phyloP scores from a whole-genome alignment of 1,140 invertebrate genomes.

The Tenebrio molitor region DNA sequence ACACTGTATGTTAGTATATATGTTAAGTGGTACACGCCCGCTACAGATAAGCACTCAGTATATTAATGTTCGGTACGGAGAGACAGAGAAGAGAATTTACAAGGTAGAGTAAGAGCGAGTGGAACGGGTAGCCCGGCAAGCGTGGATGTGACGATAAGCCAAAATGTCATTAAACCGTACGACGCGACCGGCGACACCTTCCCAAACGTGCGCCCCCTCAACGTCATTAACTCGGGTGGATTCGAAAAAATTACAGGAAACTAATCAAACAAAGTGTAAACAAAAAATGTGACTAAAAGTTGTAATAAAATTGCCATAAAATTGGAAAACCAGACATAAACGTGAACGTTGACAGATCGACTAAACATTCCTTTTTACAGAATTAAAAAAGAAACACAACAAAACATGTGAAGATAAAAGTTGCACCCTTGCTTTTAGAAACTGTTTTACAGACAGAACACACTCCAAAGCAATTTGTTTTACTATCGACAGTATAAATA shows the following conservation, averaged over 20 bases:
- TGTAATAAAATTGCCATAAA: too few species aligned
- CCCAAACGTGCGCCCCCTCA: neutral
- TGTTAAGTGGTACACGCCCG: conserved; percentile 58
- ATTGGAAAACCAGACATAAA: too few species aligned
- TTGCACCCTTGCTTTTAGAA: too few species aligned
- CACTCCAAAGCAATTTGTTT: too few species aligned
- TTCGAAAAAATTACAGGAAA: neutral
- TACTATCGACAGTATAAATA: too few species aligned
- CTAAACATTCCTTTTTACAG: too few species aligned
- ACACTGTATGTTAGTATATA: conserved; percentile 68
- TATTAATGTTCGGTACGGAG: conserved; percentile 21
- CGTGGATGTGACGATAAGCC: conserved; percentile 28
- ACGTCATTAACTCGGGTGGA: neutral
- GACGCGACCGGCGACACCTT: neutral
- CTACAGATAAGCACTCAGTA: conserved; percentile 48
- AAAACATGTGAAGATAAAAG: too few species aligned
- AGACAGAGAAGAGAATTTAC: conserved; percentile 13
- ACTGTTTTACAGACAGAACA: too few species aligned
- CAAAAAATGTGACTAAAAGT: too few species aligned
- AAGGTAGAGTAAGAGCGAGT: conserved; percentile 11
- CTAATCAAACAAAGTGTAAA: too few species aligned
- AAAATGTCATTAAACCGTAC: conserved; percentile 1
- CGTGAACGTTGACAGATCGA: too few species aligned
- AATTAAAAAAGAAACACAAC: too few species aligned
- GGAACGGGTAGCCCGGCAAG: conserved; percentile 32